Conservation (phyloP, 2,797 vertebrate species). For the Squalus acanthias region DNA sequence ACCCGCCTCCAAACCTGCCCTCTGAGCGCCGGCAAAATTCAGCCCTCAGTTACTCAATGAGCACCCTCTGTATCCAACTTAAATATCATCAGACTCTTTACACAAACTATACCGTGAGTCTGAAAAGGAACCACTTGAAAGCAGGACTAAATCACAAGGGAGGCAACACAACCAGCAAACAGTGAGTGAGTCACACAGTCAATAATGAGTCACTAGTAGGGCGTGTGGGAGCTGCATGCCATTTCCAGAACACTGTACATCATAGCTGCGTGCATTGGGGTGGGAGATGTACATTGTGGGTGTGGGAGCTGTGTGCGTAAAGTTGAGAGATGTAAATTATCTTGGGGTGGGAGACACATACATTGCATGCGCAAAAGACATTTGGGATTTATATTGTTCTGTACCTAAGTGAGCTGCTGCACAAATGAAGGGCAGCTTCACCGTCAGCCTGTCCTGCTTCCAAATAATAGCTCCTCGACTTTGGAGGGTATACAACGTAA, state of each 20-base stretch:
- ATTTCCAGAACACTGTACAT: background rate
- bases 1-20: too few relatives aligned
- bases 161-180: background rate
- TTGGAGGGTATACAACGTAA: background rate
- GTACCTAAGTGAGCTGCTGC: background rate
- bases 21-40: too few relatives aligned
- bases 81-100: background rate
- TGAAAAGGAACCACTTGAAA: background rate
- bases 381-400: background rate
- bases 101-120: background rate
- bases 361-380: background rate
- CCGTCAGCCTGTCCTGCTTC: background rate
- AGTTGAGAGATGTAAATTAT: background rate
- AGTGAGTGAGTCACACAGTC: background rate
- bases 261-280: background rate
- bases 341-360: background rate
- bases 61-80: background rate
- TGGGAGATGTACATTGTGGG: background rate
- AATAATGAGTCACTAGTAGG: background rate
- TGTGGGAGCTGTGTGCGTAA: background rate
- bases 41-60: background rate
- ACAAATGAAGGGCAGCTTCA: background rate
- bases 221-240: background rate
- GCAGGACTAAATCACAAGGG: conserved; percentile 9
- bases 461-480: background rate